A percentile compares a stretch with the other conserved stretches of the same genome.
Evolutionary conservation across 2,113 vertebrate genomes (phyloP).

Genomic region (Malurus cyaneus): DNA sequence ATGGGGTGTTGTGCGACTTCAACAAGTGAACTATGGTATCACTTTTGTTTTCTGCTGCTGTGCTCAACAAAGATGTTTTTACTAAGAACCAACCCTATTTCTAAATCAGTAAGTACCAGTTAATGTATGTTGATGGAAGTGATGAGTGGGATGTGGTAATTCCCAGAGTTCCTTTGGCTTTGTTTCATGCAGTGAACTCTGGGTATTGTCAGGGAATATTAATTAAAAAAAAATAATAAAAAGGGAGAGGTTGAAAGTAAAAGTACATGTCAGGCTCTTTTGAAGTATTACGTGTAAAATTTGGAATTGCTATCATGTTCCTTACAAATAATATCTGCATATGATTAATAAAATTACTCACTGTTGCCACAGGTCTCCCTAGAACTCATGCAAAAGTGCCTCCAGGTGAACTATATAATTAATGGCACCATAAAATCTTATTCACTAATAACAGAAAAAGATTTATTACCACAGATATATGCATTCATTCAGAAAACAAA

Average conservation of each 20-base stretch:
- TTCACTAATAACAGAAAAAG: background rate
- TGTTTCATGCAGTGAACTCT: background rate
- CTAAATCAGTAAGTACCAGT: background rate
- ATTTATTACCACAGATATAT: background rate
- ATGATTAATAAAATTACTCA: background rate
- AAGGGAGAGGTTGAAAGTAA: background rate
- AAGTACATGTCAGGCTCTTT: background rate
- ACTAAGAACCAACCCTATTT: background rate
- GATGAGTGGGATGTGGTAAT: background rate
- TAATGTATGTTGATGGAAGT: background rate
- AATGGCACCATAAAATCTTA: slow-evolving; percentile 9
- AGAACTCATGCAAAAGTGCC: background rate
- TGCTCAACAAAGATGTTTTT: background rate
- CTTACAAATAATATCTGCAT: background rate
- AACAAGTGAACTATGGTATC: background rate
- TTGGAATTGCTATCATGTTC: background rate
- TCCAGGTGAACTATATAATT: background rate
- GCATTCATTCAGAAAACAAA: background rate
- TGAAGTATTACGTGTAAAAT: background rate
- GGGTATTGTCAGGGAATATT: background rate
- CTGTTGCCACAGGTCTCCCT: background rate
- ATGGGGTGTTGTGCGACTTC: background rate
- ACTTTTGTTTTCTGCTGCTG: background rate
- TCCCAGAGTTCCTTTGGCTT: background rate
- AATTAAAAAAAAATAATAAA: background rate